phyloP scores from a whole-genome alignment of 2,888 invertebrate genomes.

The Atherix ibis region DNA sequence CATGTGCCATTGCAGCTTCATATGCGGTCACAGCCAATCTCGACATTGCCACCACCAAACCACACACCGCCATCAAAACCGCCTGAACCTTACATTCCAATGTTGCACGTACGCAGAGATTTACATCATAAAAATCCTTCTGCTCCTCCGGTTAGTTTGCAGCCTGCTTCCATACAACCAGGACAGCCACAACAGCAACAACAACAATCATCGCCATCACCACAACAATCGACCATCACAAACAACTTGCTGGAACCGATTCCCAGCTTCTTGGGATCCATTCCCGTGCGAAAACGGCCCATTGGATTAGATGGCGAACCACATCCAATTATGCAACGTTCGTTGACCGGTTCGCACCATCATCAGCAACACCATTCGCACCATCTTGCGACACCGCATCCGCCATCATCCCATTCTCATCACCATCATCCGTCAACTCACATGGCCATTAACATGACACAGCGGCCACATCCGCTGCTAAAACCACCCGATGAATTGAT shows the following conservation, averaged over 20 bases:
- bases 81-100: constrained; percentile 35
- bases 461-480: constrained; percentile 17
- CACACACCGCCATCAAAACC: constrained; percentile 25
- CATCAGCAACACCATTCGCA: constrained; percentile 9
- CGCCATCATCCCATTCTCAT: constrained; percentile 11
- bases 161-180: too few species aligned
- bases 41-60: constrained; percentile 26
- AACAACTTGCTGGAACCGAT: constrained; percentile 26
- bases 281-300: constrained; percentile 29
- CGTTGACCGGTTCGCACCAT: constrained; percentile 9
- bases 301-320: constrained; percentile 21
- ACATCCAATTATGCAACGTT: constrained; percentile 16
- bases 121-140: constrained; percentile 40
- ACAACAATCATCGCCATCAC: constrained; percentile 32
- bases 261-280: constrained; percentile 30
- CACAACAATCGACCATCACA: constrained; percentile 22
- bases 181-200: constrained; percentile 30
- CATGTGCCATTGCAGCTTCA: constrained; percentile 8
- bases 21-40: constrained; percentile 22
- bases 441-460: constrained; percentile 24
- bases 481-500: constrained; percentile 13
- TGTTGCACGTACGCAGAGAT: constrained; percentile 62
- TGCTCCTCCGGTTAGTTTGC: constrained; percentile 18
- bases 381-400: constrained; percentile 13
- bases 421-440: constrained; percentile 9